Evolutionary conservation across 2,113 vertebrate species (phyloP).

Genomic region (Macquaria australasica): DNA sequence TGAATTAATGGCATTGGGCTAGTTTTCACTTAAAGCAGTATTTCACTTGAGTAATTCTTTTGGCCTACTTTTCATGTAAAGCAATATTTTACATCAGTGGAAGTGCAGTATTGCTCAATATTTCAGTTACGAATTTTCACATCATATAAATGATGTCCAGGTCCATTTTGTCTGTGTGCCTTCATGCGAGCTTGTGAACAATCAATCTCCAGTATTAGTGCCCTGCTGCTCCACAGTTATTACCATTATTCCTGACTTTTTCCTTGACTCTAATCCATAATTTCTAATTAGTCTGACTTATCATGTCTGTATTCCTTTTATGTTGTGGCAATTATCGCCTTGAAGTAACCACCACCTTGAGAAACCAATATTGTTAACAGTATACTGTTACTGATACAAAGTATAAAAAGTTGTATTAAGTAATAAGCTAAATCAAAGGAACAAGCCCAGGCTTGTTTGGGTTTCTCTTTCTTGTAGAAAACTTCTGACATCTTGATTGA

Average conservation of each 20-base stretch:
- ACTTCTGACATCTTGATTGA: not conserved
- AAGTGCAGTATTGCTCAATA: not conserved
- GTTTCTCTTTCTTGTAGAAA: not conserved
- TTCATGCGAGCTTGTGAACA: conserved; percentile 17
- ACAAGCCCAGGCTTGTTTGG: no score
- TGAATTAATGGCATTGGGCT: conserved; percentile 8
- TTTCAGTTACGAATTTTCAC: conserved; percentile 15
- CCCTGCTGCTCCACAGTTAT: not conserved
- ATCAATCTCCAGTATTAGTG: conserved; percentile 9
- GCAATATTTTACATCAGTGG: conserved; percentile 26
- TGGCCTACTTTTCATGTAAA: conserved; percentile 42
- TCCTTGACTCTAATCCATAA: conserved; percentile 8
- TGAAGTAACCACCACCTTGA: not conserved
- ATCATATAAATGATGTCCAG: conserved; percentile 29
- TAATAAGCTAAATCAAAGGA: not conserved
- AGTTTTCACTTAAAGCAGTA: conserved; percentile 26
- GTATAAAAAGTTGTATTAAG: not conserved
- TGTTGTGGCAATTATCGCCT: not conserved
- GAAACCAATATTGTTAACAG: not conserved
- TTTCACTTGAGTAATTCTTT: conserved; percentile 34
- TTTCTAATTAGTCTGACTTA: conserved; percentile 15
- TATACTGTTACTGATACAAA: not conserved
- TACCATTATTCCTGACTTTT: conserved; percentile 31
- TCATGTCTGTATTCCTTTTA: conserved; percentile 1
- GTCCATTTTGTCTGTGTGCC: conserved; percentile 16